Conservation (phyloP, 2,113 vertebrate genomes). For the Illadopsis cleaveri region DNA sequence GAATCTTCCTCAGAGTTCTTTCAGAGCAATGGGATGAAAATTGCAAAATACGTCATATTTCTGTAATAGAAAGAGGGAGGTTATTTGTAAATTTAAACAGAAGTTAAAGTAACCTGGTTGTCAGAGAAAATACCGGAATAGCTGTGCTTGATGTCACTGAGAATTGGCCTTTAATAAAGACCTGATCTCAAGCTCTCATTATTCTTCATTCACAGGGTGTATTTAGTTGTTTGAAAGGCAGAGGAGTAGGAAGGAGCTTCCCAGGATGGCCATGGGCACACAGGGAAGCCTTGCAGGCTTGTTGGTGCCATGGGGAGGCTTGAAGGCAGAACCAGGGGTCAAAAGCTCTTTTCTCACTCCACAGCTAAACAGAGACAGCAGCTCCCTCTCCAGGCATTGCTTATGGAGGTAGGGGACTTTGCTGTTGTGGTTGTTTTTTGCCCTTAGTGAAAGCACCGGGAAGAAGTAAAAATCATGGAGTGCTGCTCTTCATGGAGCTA, state of each 20-base stretch:
- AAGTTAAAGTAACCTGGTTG: not conserved
- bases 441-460: not conserved
- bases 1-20: not conserved
- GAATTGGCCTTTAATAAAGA: not conserved
- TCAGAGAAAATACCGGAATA: not conserved
- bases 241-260: not conserved
- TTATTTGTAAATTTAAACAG: conserved; percentile 7
- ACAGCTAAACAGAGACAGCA: not conserved
- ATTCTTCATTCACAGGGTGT: not conserved
- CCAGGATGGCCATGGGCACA: not conserved
- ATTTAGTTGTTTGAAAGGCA: not conserved
- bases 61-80: not conserved
- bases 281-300: not conserved
- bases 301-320: not conserved
- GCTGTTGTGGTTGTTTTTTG: not conserved
- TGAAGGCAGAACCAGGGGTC: rapidly evolving
- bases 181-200: rapidly evolving
- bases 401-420: not conserved
- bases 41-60: not conserved
- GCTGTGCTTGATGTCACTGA: not conserved
- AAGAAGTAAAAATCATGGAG: not conserved
- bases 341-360: not conserved
- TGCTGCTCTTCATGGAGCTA: not conserved
- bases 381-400: not conserved
- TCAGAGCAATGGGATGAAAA: not conserved